Base-by-base conservation (phyloP, 2,888 invertebrate species). In the Ochropacha duplaris region DNA sequence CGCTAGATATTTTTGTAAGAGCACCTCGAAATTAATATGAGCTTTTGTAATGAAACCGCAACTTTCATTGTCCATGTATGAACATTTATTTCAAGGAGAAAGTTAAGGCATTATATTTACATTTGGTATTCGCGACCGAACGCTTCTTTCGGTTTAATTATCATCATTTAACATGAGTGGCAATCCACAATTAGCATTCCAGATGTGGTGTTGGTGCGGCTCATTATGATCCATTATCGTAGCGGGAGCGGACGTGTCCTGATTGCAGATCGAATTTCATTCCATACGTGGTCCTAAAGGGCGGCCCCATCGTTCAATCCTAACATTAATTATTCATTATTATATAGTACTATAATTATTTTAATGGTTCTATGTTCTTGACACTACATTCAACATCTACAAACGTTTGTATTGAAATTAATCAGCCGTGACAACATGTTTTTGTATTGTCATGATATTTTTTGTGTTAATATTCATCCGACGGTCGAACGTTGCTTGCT, bases 181-280 rank as follows among this genome's bases (percentile, higher is more conserved):
- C 73, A 68, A 71, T 73, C 61, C 68, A 65, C 72, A 78, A 81
- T 87, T 84, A 84, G 75, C 79, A 88, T 88, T 83, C 87, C 74
- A 74, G 79, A 76, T 81, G 81, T 69, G 69, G 69, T 70, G 74
- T 68, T 69, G 66, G 62, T 68, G 76, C 64, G 74, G 74, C 81
- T 87, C 83, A 86, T 90, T 89, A 90, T 76, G 62, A 77, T 62
- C 85, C 84, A 87, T 89, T 87, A 90, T 81, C 75, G 76, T 77
- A 76, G 76, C 73, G 70, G 74, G 78, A 81, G 73, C 82, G 77
- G 65, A 85, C 90, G 87, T 88, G 90, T 72, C 64, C 70, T 64
- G 89, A 75, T 77, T 88, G 68, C 65, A 61, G 75, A 88, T 76
- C 57, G 60, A 69, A 72, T 76, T 75, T 76, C 78, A 73, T 73